These are phyloP conservation scores for Chloroceryle amazona DNA, from an alignment of 2,797 vertebrate species.

Conservation along the genomic window DNA sequence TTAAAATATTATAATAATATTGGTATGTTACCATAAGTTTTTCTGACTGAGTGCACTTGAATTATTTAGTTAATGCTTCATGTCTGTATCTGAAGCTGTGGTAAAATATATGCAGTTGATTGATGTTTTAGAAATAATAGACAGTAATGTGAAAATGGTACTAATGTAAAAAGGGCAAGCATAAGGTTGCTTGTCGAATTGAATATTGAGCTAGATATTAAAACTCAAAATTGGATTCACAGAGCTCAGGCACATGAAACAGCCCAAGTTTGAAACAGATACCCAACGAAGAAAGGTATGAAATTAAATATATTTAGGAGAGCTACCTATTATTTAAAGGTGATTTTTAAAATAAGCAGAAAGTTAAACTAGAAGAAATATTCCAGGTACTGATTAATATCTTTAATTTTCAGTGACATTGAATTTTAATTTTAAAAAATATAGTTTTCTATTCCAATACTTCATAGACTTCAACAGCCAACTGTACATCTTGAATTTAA, in stretches of 20 bases:
- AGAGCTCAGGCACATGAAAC: constrained; percentile 41
- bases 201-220: constrained; percentile 10
- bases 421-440: neutral
- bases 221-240: constrained; percentile 8
- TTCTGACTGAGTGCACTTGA: neutral
- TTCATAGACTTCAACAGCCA: neutral
- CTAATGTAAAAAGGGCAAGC: neutral
- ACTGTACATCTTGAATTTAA: neutral
- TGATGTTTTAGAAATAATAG: neutral
- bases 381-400: neutral
- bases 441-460: neutral
- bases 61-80: neutral
- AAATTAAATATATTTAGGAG: constrained; percentile 1
- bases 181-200: neutral
- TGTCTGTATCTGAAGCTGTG: neutral
- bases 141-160: neutral
- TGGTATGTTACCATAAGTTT: neutral
- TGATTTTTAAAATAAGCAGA: neutral
- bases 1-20: too few relatives aligned
- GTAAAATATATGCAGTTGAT: neutral
- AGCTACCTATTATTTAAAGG: neutral
- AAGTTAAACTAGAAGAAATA: neutral
- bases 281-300: constrained; percentile 39
- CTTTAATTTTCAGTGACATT: neutral
- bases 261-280: constrained; percentile 12